Conservation (phyloP, 2,888 invertebrate species). For the Phengaris alcon region DNA sequence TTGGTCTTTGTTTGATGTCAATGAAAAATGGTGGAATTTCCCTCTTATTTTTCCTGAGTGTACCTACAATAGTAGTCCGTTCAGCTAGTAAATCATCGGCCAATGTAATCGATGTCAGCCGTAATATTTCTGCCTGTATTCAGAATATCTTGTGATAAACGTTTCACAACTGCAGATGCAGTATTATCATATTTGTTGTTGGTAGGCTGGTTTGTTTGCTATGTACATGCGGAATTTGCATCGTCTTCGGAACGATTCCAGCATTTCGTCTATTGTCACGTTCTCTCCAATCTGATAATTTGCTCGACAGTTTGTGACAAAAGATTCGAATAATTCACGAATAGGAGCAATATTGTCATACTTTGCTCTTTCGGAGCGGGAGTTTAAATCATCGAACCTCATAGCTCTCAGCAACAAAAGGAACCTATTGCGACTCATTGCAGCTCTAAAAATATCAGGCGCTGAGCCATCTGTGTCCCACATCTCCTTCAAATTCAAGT, state of each 20-base stretch:
- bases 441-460: slow-evolving; percentile 33
- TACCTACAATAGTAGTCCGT: too few species aligned
- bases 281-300: slow-evolving; percentile 32
- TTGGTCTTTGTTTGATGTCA: too few species aligned
- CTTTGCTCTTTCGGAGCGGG: slow-evolving; percentile 27
- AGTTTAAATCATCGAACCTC: slow-evolving; percentile 30
- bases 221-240: slow-evolving; percentile 34
- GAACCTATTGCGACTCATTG: slow-evolving; percentile 31
- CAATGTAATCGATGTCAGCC: neutral
- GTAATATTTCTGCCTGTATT: neutral
- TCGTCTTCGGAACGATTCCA: slow-evolving; percentile 36
- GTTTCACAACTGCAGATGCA: neutral
- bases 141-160: neutral
- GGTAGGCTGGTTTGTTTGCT: slow-evolving; percentile 26
- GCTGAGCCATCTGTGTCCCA: slow-evolving; percentile 34
- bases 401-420: slow-evolving; percentile 32
- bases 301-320: slow-evolving; percentile 30
- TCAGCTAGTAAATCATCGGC: neutral
- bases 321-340: slow-evolving; percentile 30
- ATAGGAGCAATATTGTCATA: slow-evolving; percentile 33
- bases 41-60: too few species aligned
- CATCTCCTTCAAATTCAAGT: slow-evolving; percentile 13
- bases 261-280: slow-evolving; percentile 36
- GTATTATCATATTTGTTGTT: slow-evolving; percentile 12
- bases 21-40: too few species aligned